Percentiles rank a stretch among this genome's conserved stretches.
phyloP scores from a whole-genome alignment of 2,797 vertebrate genomes.

The Muraenolepis orangiensis region DNA sequence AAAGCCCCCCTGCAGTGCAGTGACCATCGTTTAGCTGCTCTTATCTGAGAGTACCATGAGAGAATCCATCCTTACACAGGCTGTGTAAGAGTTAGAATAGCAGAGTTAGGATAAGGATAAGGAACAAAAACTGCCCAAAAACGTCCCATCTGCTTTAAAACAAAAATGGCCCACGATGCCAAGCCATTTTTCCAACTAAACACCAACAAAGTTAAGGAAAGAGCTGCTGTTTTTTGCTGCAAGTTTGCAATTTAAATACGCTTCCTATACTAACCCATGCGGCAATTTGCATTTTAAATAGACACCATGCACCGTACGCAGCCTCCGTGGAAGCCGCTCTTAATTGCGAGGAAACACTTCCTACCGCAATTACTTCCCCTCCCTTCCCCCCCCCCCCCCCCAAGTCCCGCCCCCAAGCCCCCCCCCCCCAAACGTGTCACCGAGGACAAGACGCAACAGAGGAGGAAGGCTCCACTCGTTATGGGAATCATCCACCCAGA shows the following conservation, averaged over 20 bases:
- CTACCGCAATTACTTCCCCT: constrained; percentile 70
- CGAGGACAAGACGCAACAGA: constrained; percentile 65
- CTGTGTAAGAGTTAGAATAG: background rate
- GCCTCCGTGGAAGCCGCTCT: constrained; percentile 75
- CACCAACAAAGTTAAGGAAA: constrained; percentile 33
- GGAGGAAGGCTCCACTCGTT: constrained; percentile 65
- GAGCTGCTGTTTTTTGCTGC: constrained; percentile 37
- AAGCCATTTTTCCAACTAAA: constrained; percentile 16
- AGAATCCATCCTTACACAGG: background rate
- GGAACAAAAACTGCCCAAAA: background rate
- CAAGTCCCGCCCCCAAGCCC: constrained; percentile 66
- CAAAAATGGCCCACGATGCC: background rate
- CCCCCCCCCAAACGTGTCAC: constrained; percentile 60
- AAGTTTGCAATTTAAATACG: constrained; percentile 52
- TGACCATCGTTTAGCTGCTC: background rate
- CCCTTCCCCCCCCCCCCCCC: too few relatives aligned
- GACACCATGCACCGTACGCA: constrained; percentile 61
- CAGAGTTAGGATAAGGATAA: background rate
- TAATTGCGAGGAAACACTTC: constrained; percentile 55
- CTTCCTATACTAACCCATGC: constrained; percentile 60
- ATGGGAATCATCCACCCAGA: constrained; percentile 76
- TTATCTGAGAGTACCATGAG: background rate
- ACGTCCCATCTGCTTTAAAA: background rate
- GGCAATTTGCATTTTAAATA: constrained; percentile 75
- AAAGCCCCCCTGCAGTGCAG: background rate